phyloP scores from a whole-genome alignment of 1,140 invertebrate species.

The Drosophila leontia region DNA sequence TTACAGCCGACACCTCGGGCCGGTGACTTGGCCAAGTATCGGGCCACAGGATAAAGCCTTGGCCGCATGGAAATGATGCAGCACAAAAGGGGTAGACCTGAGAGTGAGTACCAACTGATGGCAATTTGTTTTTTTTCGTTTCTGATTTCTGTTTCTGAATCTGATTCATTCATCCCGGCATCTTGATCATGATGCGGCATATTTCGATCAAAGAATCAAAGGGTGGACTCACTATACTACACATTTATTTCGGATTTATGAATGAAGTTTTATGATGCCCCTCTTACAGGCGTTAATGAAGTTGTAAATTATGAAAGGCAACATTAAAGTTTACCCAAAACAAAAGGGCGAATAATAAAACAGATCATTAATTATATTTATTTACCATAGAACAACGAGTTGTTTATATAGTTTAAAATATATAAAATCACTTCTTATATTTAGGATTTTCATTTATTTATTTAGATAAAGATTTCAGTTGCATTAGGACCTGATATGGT shows the following conservation, averaged over 20 bases:
- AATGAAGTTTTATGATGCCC: conserved; percentile 53
- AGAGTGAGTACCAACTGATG: conserved; percentile 45
- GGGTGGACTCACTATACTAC: conserved; percentile 9
- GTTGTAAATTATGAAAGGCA: conserved; percentile 60
- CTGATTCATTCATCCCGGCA: conserved; percentile 56
- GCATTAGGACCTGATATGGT: conserved; percentile 10
- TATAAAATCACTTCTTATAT: not conserved
- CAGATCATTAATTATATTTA: not conserved
- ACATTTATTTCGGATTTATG: conserved; percentile 42
- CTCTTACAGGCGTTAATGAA: conserved; percentile 57
- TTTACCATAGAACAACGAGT: not conserved
- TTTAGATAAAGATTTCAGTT: not conserved
- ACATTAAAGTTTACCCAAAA: conserved; percentile 30
- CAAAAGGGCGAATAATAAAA: not conserved
- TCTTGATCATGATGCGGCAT: conserved; percentile 65
- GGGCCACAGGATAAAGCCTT: conserved; percentile 64
- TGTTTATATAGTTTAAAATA: not conserved
- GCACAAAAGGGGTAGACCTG: conserved; percentile 59
- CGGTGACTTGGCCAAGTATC: conserved; percentile 32
- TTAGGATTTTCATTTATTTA: not conserved
- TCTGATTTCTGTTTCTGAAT: conserved; percentile 50
- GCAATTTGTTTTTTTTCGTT: conserved; percentile 69
- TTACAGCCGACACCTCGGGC: conserved; percentile 84
- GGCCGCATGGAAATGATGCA: conserved; percentile 74
- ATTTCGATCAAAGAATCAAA: conserved; percentile 48